Evolutionary conservation across 1,140 invertebrate species (phyloP).

Genomic region (Bombus huntii): DNA sequence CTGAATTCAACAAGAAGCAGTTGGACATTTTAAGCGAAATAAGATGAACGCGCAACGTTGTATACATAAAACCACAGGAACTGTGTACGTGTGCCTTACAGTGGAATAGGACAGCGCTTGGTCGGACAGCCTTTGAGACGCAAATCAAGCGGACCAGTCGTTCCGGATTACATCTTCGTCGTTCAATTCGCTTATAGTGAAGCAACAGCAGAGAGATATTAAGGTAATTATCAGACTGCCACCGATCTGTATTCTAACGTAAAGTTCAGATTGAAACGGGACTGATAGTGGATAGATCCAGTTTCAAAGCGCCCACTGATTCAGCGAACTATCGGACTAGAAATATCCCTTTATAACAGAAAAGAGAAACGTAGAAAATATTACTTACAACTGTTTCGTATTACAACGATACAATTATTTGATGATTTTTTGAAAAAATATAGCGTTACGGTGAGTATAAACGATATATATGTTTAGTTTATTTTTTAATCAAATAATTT

Average conservation of each 20-base stretch:
- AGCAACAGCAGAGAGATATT: not conserved
- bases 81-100: not conserved
- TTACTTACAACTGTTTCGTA: not conserved
- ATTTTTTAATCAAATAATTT: not conserved
- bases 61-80: not conserved
- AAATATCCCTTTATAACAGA: not conserved
- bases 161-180: slow-evolving; percentile 21
- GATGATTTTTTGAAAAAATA: not conserved
- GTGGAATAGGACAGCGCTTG: not conserved
- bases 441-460: no score
- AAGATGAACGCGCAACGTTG: not conserved
- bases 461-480: no score
- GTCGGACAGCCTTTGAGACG: slow-evolving; percentile 23
- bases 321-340: not conserved
- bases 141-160: slow-evolving; percentile 48
- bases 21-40: not conserved
- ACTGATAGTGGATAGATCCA: not conserved
- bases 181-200: not conserved
- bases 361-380: not conserved
- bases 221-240: slow-evolving; percentile 43
- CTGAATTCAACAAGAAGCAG: no score
- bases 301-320: not conserved
- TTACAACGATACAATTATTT: not conserved
- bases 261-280: not conserved
- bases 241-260: not conserved